These are phyloP conservation scores for Alca torda DNA, from an alignment of 2,797 vertebrate species.

Conservation along the genomic window DNA sequence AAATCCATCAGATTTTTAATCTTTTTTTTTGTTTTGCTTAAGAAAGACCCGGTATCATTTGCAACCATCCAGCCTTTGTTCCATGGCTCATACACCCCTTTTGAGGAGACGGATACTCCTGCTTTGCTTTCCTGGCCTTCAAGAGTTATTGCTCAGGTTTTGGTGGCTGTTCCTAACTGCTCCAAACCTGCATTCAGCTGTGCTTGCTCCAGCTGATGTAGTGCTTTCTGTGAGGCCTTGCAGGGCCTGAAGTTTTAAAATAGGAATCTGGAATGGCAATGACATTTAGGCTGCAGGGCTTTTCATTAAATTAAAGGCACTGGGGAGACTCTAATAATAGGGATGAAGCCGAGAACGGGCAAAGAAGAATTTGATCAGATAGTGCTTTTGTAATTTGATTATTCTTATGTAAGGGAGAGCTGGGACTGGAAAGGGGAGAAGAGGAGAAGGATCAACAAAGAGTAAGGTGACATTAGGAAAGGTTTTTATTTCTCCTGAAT, in stretches of 20 bases:
- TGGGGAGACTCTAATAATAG: constrained; percentile 42
- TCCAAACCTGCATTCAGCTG: neutral
- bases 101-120: neutral
- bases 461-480: constrained; percentile 16
- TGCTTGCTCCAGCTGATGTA: neutral
- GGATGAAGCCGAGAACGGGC: neutral
- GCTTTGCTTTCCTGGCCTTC: neutral
- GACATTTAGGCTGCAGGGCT: constrained; percentile 52
- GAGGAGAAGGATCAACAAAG: constrained; percentile 25
- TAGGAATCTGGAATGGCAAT: constrained; percentile 27
- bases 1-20: neutral
- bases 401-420: constrained; percentile 43
- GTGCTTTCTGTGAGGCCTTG: neutral
- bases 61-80: neutral
- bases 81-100: neutral
- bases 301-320: constrained; percentile 59
- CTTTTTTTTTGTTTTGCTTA: neutral
- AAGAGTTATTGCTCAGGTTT: neutral
- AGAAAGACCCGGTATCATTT: neutral
- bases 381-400: constrained; percentile 53
- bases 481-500: constrained; percentile 12
- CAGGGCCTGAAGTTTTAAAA: constrained; percentile 31
- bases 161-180: neutral
- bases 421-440: constrained; percentile 15
- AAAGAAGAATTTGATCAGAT: constrained; percentile 57